These are phyloP conservation scores for Chaetodon auriga DNA, from an alignment of 2,113 vertebrate genomes.

Conservation along the genomic window DNA sequence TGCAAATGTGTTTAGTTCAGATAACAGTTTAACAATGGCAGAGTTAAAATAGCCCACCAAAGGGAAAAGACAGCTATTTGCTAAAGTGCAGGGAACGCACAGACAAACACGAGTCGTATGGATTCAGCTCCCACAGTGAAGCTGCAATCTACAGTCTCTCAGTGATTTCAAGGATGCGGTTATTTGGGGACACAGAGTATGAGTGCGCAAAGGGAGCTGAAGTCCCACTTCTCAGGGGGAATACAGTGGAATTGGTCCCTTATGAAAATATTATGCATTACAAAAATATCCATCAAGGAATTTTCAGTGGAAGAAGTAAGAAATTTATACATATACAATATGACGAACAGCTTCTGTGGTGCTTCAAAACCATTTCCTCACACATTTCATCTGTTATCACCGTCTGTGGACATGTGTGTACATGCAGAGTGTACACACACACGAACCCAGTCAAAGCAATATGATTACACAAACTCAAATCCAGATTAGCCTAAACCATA, in stretches of 20 bases:
- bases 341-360: conserved; percentile 24
- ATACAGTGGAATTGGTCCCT: conserved; percentile 31
- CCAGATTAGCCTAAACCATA: conserved; percentile 10
- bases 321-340: conserved; percentile 29
- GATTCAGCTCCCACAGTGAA: conserved; percentile 21
- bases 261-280: conserved; percentile 53
- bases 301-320: conserved; percentile 50
- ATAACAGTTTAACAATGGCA: conserved; percentile 71
- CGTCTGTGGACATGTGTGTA: not conserved
- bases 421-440: not conserved
- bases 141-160: conserved; percentile 10
- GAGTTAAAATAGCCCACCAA: conserved; percentile 60
- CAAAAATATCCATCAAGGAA: conserved; percentile 59
- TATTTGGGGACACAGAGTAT: conserved; percentile 10
- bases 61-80: conserved; percentile 47
- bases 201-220: not conserved
- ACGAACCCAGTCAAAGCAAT: not conserved
- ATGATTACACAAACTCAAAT: conserved; percentile 12
- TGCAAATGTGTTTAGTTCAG: conserved; percentile 62
- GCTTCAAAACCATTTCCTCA: conserved; percentile 13
- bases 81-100: conserved; percentile 18
- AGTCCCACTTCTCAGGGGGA: not conserved
- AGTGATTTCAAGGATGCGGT: conserved; percentile 9
- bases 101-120: not conserved
- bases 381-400: not conserved